A percentile compares a stretch with the other conserved stretches of the same genome.
Conservation (phyloP, 2,113 vertebrate genomes). For the Rhinopithecus roxellana region DNA sequence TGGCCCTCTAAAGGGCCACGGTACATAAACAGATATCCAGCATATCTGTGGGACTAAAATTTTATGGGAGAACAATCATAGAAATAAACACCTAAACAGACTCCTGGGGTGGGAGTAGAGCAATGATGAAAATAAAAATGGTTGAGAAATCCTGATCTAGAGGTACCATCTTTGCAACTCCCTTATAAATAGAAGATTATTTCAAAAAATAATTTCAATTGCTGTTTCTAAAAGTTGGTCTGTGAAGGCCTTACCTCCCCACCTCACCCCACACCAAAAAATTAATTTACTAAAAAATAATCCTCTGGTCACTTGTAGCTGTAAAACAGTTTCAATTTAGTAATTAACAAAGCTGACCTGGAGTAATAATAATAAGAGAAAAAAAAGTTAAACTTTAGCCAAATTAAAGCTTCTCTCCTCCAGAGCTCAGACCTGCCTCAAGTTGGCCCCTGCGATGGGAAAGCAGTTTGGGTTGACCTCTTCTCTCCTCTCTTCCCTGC, state of each 20-base stretch:
- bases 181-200: neutral
- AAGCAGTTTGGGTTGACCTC: neutral
- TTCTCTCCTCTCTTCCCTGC: neutral
- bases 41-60: neutral
- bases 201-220: neutral
- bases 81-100: neutral
- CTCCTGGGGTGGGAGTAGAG: neutral
- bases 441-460: neutral
- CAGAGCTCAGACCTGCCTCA: neutral
- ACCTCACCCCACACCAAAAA: neutral
- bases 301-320: neutral
- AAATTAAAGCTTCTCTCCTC: neutral
- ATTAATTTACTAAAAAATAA: neutral
- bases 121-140: neutral
- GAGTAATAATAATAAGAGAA: neutral
- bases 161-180: neutral
- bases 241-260: neutral
- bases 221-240: neutral
- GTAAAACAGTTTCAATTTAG: conserved; percentile 11
- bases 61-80: neutral
- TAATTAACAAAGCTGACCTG: neutral
- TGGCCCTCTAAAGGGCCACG: neutral
- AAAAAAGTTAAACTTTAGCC: neutral
- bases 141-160: neutral
- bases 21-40: neutral